Base-by-base conservation (phyloP, 2,113 vertebrate species). In the Limanda limanda region DNA sequence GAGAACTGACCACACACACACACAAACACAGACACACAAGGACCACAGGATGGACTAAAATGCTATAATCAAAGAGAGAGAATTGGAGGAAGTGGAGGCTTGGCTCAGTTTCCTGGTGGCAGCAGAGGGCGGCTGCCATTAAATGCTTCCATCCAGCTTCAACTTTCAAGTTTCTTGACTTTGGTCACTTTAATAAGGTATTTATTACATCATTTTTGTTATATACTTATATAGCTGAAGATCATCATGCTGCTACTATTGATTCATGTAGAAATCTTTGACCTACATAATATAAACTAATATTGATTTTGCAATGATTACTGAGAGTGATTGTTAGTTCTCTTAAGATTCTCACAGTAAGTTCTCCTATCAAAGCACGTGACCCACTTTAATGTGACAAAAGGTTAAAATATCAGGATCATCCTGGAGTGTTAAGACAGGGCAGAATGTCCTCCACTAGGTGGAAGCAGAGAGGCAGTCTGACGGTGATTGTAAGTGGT, bases 11-110 rank as follows among this genome's bases (percentile, higher is more conserved):
- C 51, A 54, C 51, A 54, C 51, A 54, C 51, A 54, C 51, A 54
- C 51, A n/a, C 17, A 52, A 20, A 52, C 51, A n/a, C 17, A 54
- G 8, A 54, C 51, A 54, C 20, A 54, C 24, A 71, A n/a, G 45
- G 45, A 18, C 45, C 45, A 48, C 45, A 48, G 45, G 45, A 48
- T 17, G 45, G 45, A 47, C 10, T 14, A 17, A 14, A 5, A 47
- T 47, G 13, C 18, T 52, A 52, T n/a, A 52, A 20, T 71, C 65
- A 81, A 70, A 79, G 83, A 81, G 40, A 67, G 67, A 86, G 83
- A 89, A 91, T 90, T 35, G 84, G 62, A 82, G 89, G 85, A 89
- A 89, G 81, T 74, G 68, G 57, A 74, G 58, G 60, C 69, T 61
- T 70, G 63, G 47, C 52, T 70, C 17, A 58, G 20, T 59, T 81